Evolutionary conservation across 2,888 invertebrate genomes (phyloP), one percentile per base, ranked within the genome.

Genomic region (Eristalis intricaria): DNA sequence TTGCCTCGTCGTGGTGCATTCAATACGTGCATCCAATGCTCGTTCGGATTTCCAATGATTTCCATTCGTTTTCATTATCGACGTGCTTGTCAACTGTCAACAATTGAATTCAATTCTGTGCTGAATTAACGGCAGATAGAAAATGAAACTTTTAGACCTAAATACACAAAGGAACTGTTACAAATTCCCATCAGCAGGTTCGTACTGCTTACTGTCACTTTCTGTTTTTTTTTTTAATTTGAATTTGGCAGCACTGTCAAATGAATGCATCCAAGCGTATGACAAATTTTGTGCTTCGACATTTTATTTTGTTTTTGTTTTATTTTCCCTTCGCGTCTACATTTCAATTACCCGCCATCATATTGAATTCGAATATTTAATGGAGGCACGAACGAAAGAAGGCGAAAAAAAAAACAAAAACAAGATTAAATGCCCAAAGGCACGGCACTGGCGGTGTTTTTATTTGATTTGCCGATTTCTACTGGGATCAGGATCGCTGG

Each of bases 281-380:
- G 5, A 64, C 32, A 26, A 63, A 32, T 32, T 32, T 32, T 32
- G 32, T 32, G 32, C 32, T 32, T 3, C 32, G 58, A 8, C 1
- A 38, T 22, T 40, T 60, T 26, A 26, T 26, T 26, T 26, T 26
- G 26, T 10, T 43, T 69, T 60, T 40, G 38, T 40, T 23, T 26
- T 29, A 8, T 26, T 19, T 60, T 13, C 15, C 3, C 71, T 60
- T 13, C 15, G 5, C 71, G 22, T 22, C 40, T 63, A 89, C 90
- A 90, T 91, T 91, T 90, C 90, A 91, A 90, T 91, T 91, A 91
- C 90, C 90, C 71, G 78, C 89, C 89, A 90, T 91, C 90, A 91
- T 91, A 91, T 91, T 90, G 90, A 91, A 90, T 90, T 90, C 91
- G 91, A 91, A 91, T 91, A 90, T 91, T 91, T 74, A 74, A 81